phyloP scores from a whole-genome alignment of 1,140 invertebrate genomes.

The Aphaenogaster ashmeadi region DNA sequence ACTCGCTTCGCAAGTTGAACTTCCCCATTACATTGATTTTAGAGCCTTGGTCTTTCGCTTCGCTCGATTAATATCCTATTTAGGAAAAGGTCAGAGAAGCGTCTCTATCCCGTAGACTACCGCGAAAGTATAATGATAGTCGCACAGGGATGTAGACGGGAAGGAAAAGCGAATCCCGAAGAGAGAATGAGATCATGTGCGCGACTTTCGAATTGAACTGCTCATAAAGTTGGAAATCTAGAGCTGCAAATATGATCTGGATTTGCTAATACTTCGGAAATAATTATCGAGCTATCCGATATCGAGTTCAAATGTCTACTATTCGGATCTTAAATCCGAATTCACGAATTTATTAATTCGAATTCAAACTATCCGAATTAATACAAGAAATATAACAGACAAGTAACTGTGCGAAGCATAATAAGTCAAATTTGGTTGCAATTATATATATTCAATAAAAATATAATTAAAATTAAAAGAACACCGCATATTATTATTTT shows the following conservation, averaged over 20 bases:
- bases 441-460: background rate
- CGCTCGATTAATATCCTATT: background rate
- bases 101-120: background rate
- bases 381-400: background rate
- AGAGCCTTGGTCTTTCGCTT: background rate
- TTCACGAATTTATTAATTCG: background rate
- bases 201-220: background rate
- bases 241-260: background rate
- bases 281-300: background rate
- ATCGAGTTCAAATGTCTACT: background rate
- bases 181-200: background rate
- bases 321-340: background rate
- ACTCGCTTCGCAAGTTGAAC: background rate
- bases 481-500: background rate
- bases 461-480: background rate
- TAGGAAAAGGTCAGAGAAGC: too few species aligned
- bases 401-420: background rate
- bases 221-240: background rate
- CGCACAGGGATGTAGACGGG: background rate
- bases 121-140: background rate
- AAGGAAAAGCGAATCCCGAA: constrained; percentile 2
- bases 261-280: background rate
- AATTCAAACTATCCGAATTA: background rate
- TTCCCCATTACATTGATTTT: background rate
- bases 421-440: background rate